Evolutionary conservation across 2,113 vertebrate species (phyloP).

Genomic region (Cavia porcellus): DNA sequence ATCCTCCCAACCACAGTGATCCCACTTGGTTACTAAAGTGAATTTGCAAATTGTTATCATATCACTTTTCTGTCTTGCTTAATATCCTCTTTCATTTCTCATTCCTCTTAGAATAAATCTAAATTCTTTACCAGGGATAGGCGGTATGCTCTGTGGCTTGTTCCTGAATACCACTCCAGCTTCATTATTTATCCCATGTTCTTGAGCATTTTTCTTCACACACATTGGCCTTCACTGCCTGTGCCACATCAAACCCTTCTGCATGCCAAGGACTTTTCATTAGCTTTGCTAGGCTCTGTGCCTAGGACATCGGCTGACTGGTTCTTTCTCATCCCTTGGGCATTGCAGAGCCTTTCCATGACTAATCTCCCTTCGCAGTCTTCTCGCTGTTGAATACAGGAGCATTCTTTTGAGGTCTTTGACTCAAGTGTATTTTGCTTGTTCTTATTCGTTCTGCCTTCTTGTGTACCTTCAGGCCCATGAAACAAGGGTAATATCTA

Average conservation of each 20-base stretch:
- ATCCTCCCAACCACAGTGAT: neutral
- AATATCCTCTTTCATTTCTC: neutral
- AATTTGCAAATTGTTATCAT: slow-evolving; percentile 10
- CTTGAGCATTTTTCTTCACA: slow-evolving; percentile 11
- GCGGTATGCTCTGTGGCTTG: neutral
- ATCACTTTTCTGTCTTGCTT: neutral
- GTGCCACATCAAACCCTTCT: neutral
- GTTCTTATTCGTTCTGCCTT: neutral
- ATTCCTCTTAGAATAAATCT: slow-evolving; percentile 26
- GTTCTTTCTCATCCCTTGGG: neutral
- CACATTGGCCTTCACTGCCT: neutral
- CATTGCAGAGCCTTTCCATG: neutral
- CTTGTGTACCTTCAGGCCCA: neutral
- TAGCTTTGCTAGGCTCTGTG: slow-evolving; percentile 10
- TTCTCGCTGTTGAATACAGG: neutral
- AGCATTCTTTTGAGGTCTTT: neutral
- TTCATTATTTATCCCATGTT: slow-evolving; percentile 10
- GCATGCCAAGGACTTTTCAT: neutral
- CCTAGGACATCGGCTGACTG: neutral
- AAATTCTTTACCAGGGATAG: neutral
- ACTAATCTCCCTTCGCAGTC: neutral
- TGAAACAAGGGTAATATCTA: neutral
- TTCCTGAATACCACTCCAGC: slow-evolving; percentile 22
- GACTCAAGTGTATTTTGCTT: neutral
- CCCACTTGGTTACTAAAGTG: neutral